Evolutionary conservation across 2,113 vertebrate genomes (phyloP), one percentile per base, ranked within the genome.

Genomic region (Lepisosteus osseus): DNA sequence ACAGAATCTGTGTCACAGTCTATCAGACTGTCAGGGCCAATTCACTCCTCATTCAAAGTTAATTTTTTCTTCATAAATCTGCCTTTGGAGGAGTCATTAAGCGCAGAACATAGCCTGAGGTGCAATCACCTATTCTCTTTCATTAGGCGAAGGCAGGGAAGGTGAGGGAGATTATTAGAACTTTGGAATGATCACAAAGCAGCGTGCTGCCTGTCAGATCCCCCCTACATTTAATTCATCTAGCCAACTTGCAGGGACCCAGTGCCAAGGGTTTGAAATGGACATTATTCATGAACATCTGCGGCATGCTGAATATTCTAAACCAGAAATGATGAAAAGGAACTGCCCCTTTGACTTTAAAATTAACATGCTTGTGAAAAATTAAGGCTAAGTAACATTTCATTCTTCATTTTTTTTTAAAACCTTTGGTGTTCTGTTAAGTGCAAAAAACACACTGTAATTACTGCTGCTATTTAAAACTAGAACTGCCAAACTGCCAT

Each of bases 161-260:
- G 97, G 96, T 98, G 95, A 97, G 96, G 95, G 97, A 96, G 95
- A 97, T 98, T 97, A 98, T 98, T 98, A 95, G 96, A 95, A 96
- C 93, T 97, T 97, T 98, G 95, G 96, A 96, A 98, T 98, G 97
- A 98, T 98, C 97, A 98, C 97, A 98, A 98, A 97, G 96, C 96
- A 94, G 92, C 90, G 94, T 93, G 92, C 95, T 92, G 94, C 94
- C 95, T 97, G 96, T 98, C 97, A 97, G 94, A 98, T 97, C 95
- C 95, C 95, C 94, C 95, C 95, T 96, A 94, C 94, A 92, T 94
- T 95, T 97, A 95, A 98, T 97, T 98, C 95, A 98, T 98, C 96
- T 98, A 93, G 89, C 94, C 90, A 91, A 90, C 90, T 89, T 87
- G 82, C 89, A 86, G 82, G 84, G 80, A 72, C 80, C 89, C 87